phyloP scores from a whole-genome alignment of 2,113 vertebrate genomes.

The Stegostoma tigrinum region DNA sequence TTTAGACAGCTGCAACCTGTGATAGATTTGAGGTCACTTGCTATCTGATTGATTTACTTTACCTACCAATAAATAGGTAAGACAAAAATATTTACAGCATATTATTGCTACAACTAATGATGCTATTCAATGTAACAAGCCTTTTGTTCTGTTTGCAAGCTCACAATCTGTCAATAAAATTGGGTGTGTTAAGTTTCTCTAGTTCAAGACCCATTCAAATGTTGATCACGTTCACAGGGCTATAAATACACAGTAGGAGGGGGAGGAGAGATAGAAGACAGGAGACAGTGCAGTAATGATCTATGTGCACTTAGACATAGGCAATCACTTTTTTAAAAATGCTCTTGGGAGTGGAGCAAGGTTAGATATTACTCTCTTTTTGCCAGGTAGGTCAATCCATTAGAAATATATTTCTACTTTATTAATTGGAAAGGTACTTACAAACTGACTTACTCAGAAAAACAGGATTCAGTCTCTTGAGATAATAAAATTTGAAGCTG shows the following conservation, averaged over 20 bases:
- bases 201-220: background rate
- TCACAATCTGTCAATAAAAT: background rate
- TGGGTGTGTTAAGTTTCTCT: background rate
- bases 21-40: background rate
- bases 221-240: background rate
- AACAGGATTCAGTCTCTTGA: background rate
- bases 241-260: background rate
- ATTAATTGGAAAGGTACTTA: background rate
- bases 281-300: background rate
- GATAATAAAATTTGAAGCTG: too few relatives aligned
- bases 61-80: background rate
- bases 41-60: slow-evolving; percentile 13
- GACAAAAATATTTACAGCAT: background rate
- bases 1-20: background rate
- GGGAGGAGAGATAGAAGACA: background rate
- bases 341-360: background rate
- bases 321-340: background rate
- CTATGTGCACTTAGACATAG: background rate
- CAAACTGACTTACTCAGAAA: background rate
- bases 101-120: background rate
- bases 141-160: background rate
- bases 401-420: background rate
- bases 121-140: background rate
- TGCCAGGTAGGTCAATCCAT: background rate
- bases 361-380: background rate